Evolutionary conservation across 2,113 vertebrate genomes (phyloP).

Genomic region (Halichoerus grypus): DNA sequence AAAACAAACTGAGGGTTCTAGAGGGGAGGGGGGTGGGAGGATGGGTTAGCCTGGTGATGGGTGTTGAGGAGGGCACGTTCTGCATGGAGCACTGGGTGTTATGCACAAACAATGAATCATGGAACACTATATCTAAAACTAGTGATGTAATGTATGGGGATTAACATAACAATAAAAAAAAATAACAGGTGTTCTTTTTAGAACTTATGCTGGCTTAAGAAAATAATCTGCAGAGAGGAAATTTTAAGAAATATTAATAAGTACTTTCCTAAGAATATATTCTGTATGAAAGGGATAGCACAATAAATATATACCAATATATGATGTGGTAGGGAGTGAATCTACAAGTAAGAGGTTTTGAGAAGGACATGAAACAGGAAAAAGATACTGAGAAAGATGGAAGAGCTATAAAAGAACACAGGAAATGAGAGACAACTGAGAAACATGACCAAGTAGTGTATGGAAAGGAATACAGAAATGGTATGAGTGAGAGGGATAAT

Average conservation of each 20-base stretch:
- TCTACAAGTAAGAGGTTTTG: background rate
- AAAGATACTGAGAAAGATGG: background rate
- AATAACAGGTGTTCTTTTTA: background rate
- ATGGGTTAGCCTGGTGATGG: no score
- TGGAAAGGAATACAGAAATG: background rate
- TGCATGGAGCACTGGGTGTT: no score
- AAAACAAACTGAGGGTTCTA: no score
- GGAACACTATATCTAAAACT: no score
- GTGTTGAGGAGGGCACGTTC: no score
- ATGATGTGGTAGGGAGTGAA: background rate
- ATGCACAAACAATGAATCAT: no score
- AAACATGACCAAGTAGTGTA: background rate
- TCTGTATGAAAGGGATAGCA: background rate
- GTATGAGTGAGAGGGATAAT: background rate
- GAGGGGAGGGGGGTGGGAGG: no score
- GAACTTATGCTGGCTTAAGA: background rate
- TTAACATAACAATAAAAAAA: no score
- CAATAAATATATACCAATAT: background rate
- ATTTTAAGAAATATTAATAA: slow-evolving; percentile 2
- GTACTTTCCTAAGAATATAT: background rate
- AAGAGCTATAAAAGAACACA: background rate
- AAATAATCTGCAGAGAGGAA: background rate
- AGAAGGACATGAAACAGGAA: background rate
- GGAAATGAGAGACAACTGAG: background rate
- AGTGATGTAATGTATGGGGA: no score